phyloP scores from a whole-genome alignment of 2,797 vertebrate species.

The Columba guinea region DNA sequence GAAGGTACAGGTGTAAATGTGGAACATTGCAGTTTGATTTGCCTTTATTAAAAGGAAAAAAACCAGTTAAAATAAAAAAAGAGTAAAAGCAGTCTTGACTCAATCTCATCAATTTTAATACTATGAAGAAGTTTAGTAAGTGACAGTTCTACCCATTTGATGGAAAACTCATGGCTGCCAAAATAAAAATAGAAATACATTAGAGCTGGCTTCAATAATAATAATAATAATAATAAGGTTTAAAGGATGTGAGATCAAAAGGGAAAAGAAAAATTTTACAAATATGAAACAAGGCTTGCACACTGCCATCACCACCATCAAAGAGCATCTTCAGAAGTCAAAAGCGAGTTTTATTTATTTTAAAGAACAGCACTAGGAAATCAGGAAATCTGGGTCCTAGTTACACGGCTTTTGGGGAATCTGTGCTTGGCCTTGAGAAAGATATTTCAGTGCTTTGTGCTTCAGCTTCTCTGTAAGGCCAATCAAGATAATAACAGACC shows the following conservation, averaged over 20 bases:
- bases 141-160: conserved; percentile 53
- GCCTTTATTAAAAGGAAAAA: conserved; percentile 68
- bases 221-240: neutral
- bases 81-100: conserved; percentile 1
- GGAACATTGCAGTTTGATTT: conserved; percentile 60
- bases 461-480: conserved; percentile 11
- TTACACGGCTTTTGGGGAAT: conserved; percentile 5
- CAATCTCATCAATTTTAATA: conserved; percentile 63
- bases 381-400: neutral
- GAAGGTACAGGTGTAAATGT: conserved; percentile 55
- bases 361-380: conserved; percentile 10
- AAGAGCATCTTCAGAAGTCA: conserved; percentile 22
- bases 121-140: conserved; percentile 51
- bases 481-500: neutral
- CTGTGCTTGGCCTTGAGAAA: conserved; percentile 10
- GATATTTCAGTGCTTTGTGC: neutral
- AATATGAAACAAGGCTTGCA: conserved; percentile 11
- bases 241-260: conserved; percentile 26
- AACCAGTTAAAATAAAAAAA: neutral
- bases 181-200: conserved; percentile 10
- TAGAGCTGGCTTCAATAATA: neutral
- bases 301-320: neutral
- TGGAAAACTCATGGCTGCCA: conserved; percentile 19
- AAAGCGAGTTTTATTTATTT: conserved; percentile 29
- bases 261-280: conserved; percentile 9